phyloP scores from a whole-genome alignment of 2,888 invertebrate genomes.

The Corythucha ciliata region DNA sequence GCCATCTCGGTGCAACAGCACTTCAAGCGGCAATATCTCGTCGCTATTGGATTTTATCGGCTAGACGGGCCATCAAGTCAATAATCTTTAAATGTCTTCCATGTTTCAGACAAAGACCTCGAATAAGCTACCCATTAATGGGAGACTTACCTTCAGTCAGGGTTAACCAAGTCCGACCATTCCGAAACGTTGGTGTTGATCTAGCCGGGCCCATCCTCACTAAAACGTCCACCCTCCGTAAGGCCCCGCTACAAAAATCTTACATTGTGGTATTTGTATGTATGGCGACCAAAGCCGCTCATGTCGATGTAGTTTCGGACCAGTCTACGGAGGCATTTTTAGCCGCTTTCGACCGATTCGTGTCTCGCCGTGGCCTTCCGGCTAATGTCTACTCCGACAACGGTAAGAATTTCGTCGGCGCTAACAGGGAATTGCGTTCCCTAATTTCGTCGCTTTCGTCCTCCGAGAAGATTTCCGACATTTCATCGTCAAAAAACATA shows the following conservation, averaged over 20 bases:
- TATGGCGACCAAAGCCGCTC: slow-evolving; percentile 36
- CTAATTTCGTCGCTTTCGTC: background rate
- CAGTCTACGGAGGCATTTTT: slow-evolving; percentile 37
- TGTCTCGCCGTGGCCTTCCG: slow-evolving; percentile 36
- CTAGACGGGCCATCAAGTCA: slow-evolving; percentile 3
- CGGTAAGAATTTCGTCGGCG: slow-evolving; percentile 39
- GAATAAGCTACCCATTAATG: slow-evolving; percentile 17
- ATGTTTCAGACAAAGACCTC: slow-evolving; percentile 15
- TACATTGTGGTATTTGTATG: slow-evolving; percentile 37
- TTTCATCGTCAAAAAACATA: slow-evolving; percentile 37
- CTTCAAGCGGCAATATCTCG: background rate
- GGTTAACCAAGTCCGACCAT: slow-evolving; percentile 15
- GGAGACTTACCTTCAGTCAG: slow-evolving; percentile 20
- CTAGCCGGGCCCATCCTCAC: slow-evolving; percentile 35
- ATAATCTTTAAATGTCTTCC: slow-evolving; percentile 11
- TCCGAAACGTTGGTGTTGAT: slow-evolving; percentile 37
- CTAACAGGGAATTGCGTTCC: slow-evolving; percentile 27
- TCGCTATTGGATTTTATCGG: slow-evolving; percentile 17
- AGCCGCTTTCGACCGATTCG: slow-evolving; percentile 37
- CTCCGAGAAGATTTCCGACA: slow-evolving; percentile 20
- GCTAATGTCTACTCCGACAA: slow-evolving; percentile 38
- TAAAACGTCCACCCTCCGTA: slow-evolving; percentile 27
- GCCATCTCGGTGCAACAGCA: slow-evolving; percentile 5
- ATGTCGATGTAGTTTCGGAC: slow-evolving; percentile 38
- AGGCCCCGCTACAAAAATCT: slow-evolving; percentile 27